A percentile compares a stretch with the other conserved stretches of the same genome.
These are phyloP conservation scores for Mirza zaza DNA, from an alignment of 2,113 vertebrate genomes.

Conservation along the genomic window DNA sequence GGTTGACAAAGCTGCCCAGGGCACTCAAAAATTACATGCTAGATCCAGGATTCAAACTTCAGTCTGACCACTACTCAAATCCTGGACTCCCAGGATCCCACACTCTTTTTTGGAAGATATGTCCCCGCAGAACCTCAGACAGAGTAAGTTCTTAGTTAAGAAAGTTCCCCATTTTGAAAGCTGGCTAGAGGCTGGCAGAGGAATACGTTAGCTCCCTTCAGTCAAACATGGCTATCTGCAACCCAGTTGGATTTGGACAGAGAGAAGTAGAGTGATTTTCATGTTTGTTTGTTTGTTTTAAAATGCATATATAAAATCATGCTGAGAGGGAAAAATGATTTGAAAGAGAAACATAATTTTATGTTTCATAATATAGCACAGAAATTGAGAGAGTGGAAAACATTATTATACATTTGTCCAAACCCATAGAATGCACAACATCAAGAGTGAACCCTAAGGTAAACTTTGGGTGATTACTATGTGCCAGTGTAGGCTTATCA, in stretches of 20 bases:
- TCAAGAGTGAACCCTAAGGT: neutral
- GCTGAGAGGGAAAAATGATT: neutral
- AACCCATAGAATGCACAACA: neutral
- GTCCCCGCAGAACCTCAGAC: neutral
- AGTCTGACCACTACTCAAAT: neutral
- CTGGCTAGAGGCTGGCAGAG: neutral
- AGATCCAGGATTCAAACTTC: constrained; percentile 1
- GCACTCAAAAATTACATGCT: neutral
- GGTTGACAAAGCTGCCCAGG: neutral
- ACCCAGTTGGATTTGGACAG: neutral
- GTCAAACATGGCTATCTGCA: neutral
- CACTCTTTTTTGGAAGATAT: neutral
- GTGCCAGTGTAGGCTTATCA: too few species aligned
- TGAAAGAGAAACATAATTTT: neutral
- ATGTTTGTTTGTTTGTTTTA: neutral
- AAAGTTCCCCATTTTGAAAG: neutral
- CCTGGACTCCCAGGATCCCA: neutral
- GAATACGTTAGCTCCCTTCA: neutral
- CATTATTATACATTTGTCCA: neutral
- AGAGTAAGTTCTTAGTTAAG: neutral
- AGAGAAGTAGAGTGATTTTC: neutral
- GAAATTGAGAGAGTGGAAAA: neutral
- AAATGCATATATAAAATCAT: constrained; percentile 8
- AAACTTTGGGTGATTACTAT: neutral
- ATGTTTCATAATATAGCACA: neutral